phyloP scores from a whole-genome alignment of 2,888 invertebrate genomes.

The Drosophila mercatorum region DNA sequence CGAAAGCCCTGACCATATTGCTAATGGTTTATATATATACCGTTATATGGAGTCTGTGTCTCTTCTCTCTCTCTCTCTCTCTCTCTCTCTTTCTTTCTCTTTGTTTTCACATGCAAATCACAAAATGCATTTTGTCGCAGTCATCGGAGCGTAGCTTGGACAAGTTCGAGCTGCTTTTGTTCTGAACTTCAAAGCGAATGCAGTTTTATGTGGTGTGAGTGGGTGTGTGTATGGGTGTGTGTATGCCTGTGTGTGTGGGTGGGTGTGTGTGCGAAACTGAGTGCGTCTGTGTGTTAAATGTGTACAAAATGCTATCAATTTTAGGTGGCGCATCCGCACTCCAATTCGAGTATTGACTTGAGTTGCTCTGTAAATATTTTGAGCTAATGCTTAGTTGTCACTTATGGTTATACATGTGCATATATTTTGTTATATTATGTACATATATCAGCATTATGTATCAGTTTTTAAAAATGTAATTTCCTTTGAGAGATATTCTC shows the following conservation, averaged over 20 bases:
- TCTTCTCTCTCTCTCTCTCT: neutral
- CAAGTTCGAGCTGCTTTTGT: slow-evolving; percentile 46
- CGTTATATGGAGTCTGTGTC: neutral
- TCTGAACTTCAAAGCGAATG: slow-evolving; percentile 11
- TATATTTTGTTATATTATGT: too few relatives aligned
- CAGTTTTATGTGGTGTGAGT: slow-evolving; percentile 4
- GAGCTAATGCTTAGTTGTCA: neutral
- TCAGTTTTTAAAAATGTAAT: too few relatives aligned
- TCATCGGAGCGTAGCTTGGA: slow-evolving; percentile 44
- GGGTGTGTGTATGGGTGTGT: neutral
- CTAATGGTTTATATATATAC: neutral
- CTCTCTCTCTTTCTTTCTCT: neutral
- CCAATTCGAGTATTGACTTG: neutral
- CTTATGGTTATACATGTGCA: neutral
- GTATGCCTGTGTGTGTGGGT: neutral
- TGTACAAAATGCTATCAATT: slow-evolving; percentile 33
- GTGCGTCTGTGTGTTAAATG: slow-evolving; percentile 25
- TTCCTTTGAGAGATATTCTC: too few relatives aligned
- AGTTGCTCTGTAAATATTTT: slow-evolving; percentile 10
- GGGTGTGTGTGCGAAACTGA: slow-evolving; percentile 1
- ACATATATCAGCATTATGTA: neutral
- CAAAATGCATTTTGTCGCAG: slow-evolving; percentile 7
- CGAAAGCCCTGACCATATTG: neutral
- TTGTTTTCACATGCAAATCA: slow-evolving; percentile 7
- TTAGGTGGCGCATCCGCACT: slow-evolving; percentile 20